Evolutionary conservation across 2,797 vertebrate species (phyloP), one percentile per base, ranked within the genome.

Genomic region (Paguma larvata): DNA sequence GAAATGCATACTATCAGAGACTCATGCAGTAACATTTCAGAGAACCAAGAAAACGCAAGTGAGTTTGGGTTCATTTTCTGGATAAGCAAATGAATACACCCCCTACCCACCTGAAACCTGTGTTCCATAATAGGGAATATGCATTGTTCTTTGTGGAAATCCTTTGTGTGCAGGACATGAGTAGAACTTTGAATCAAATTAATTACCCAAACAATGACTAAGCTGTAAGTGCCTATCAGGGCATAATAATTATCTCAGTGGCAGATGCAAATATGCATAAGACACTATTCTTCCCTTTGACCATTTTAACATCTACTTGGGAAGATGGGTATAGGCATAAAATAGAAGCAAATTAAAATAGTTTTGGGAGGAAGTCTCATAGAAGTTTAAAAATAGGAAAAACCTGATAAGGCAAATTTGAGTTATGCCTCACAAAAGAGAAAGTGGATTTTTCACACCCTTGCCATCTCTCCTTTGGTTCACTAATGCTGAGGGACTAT

Each of bases 131-230:
- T 13, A 83, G 53, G 9, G 19, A 38, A n/a, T 5, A 46, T 7
- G 6, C 3, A 85, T 23, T 70, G 30, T 53, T 83, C 63, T 82
- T 75, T 63, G 38, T 23, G 5, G 46, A 87, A 83, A 79, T 38
- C 16, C 11, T 6, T 41, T 48, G 1, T 18, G 8, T 25, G 25
- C 0, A 51, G 30, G 34, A 34, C 8, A 18, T 23, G n/a, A 85
- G 21, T 59, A 90, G 68, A 95, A 56, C 30, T 88, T 85, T 51
- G 75, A 91, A 63, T 91, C 53, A 51, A 51, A 41, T 94, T 44
- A 51, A 82, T 79, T 92, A 83, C 2, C 23, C 15, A 88, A 56
- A 80, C 21, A 11, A 90, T 92, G 53, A 90, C 46, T 18, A 79
- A 96, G 16, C 12, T 85, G 3, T 90, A 65, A 44, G 25, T 94